A percentile compares a stretch with the other conserved stretches of the same genome.
These are phyloP conservation scores for Clarias platycephalus DNA, from an alignment of 2,797 vertebrate genomes.

Conservation along the genomic window DNA sequence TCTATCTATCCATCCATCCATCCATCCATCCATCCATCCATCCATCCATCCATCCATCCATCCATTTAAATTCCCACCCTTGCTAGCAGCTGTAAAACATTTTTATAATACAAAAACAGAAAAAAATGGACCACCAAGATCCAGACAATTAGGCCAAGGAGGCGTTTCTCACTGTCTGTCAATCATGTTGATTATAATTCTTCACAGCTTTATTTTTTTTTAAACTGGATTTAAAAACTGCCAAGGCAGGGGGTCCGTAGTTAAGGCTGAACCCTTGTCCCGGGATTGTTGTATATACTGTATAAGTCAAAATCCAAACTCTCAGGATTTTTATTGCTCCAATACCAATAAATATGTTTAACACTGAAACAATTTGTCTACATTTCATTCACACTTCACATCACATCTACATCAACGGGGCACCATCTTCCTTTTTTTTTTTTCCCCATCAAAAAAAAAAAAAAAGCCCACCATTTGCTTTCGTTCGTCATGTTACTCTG, in stretches of 20 bases:
- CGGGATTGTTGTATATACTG: neutral
- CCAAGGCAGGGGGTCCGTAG: neutral
- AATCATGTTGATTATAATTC: neutral
- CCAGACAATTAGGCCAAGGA: neutral
- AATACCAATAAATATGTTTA: neutral
- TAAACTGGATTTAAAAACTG: neutral
- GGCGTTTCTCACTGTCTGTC: neutral
- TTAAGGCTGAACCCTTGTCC: neutral
- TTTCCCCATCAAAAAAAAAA: too few relatives aligned
- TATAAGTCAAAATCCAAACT: neutral
- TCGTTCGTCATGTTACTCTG: slow-evolving; percentile 8
- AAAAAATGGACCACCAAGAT: neutral
- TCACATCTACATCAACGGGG: neutral
- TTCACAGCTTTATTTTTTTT: neutral
- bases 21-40: too few relatives aligned
- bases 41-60: too few relatives aligned
- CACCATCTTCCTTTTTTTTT: neutral
- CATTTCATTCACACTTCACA: neutral
- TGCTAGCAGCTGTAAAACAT: neutral
- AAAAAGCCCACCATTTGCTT: neutral
- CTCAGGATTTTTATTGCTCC: neutral
- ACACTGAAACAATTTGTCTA: neutral
- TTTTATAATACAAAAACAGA: neutral
- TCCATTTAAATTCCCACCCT: neutral
- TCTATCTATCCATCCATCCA: too few relatives aligned